Evolutionary conservation across 2,797 vertebrate genomes (phyloP).

Genomic region (Malurus splendens): DNA sequence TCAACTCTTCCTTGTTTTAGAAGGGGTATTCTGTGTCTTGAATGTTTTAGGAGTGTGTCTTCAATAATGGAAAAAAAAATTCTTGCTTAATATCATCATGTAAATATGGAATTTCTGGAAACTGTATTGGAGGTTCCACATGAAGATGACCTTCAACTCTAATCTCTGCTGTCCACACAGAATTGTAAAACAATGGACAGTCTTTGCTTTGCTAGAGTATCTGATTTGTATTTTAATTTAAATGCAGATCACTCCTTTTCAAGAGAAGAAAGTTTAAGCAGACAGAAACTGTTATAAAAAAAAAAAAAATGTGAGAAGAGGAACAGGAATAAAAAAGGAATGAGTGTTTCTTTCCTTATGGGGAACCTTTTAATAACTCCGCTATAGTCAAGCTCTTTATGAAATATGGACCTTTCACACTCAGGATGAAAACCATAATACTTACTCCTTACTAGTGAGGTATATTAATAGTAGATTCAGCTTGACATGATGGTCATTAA

Average conservation of each 20-base stretch:
- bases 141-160: neutral
- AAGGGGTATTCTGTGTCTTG: neutral
- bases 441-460: conserved; percentile 42
- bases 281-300: neutral
- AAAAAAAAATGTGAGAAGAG: fast-evolving
- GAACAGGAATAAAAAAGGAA: neutral
- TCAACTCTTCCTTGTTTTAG: neutral
- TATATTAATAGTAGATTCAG: conserved; percentile 66
- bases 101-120: neutral
- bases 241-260: neutral
- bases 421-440: conserved; percentile 57
- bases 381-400: conserved; percentile 42
- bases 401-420: conserved; percentile 59
- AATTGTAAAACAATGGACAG: neutral
- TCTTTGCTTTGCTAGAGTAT: neutral
- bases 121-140: neutral
- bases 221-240: neutral
- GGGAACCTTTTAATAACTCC: conserved; percentile 59
- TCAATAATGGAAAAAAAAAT: fast-evolving
- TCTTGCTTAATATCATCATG: neutral
- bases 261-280: neutral
- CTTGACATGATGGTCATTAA: conserved; percentile 68
- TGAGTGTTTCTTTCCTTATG: neutral
- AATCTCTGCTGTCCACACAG: neutral
- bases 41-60: neutral